Conservation (phyloP, 1,140 invertebrate genomes). For the Procambarus virginalis region DNA sequence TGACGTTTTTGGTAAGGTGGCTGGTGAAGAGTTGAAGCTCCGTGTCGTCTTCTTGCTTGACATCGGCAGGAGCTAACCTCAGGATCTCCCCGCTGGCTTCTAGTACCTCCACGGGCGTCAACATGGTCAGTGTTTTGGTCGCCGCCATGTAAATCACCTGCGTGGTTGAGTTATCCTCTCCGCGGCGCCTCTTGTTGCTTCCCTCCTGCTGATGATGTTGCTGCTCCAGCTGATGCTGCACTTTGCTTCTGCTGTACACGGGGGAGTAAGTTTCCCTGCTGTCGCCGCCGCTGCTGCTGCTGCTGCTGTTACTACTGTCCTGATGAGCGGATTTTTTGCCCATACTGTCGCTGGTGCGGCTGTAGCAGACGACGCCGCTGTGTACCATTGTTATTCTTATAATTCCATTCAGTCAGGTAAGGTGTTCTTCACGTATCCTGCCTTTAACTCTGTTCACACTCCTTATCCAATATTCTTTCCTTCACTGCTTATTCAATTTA, state of each 20-base stretch:
- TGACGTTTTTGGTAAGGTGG: conserved; percentile 13
- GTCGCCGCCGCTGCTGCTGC: not conserved
- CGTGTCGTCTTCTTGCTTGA: conserved; percentile 51
- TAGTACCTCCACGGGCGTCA: conserved; percentile 40
- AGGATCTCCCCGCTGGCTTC: conserved; percentile 43
- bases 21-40: conserved; percentile 32
- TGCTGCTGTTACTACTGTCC: not conserved
- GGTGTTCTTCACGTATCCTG: too few relatives aligned
- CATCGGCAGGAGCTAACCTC: conserved; percentile 21
- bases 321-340: not conserved
- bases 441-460: too few relatives aligned
- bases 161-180: not conserved
- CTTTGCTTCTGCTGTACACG: not conserved
- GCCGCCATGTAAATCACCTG: not conserved
- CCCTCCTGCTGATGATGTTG: not conserved
- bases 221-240: not conserved
- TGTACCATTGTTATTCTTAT: not conserved
- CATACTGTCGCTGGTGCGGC: not conserved
- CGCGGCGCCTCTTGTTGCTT: conserved; percentile 33
- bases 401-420: not conserved
- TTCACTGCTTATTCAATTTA: too few relatives aligned
- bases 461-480: too few relatives aligned
- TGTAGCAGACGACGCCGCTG: not conserved
- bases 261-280: not conserved
- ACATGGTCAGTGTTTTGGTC: conserved; percentile 37